Evolutionary conservation across 1,140 invertebrate genomes (phyloP).

Genomic region (Drosophila pruinosa): DNA sequence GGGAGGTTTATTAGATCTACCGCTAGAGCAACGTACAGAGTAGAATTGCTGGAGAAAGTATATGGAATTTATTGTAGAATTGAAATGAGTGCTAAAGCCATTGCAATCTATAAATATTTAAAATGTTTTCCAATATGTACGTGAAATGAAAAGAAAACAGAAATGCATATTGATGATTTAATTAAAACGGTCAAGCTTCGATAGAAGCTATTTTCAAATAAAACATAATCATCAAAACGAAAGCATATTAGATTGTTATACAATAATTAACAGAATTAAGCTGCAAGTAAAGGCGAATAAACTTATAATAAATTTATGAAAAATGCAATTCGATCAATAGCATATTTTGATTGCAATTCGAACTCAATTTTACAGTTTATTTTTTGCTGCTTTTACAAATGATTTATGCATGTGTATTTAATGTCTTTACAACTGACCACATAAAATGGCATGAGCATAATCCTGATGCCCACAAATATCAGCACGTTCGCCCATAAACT

Average conservation of each 20-base stretch:
- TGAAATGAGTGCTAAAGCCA: neutral
- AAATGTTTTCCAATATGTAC: neutral
- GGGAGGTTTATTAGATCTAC: slow-evolving; percentile 29
- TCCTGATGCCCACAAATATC: slow-evolving; percentile 20
- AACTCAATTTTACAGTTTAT: neutral
- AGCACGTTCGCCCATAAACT: slow-evolving; percentile 29
- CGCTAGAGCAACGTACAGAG: neutral
- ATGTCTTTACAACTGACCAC: neutral
- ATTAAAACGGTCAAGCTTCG: neutral
- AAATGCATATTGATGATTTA: neutral
- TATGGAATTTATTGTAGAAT: neutral
- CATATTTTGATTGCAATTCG: slow-evolving; percentile 13
- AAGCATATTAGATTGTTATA: no score
- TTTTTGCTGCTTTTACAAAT: neutral
- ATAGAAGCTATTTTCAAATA: neutral
- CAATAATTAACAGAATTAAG: neutral
- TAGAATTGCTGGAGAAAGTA: no score
- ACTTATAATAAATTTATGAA: neutral
- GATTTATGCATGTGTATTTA: slow-evolving; percentile 2
- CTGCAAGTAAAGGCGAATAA: neutral
- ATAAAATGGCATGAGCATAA: neutral
- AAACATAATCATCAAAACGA: neutral
- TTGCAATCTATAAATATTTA: neutral
- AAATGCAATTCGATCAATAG: neutral
- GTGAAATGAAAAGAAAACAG: neutral